phyloP scores from a whole-genome alignment of 2,888 invertebrate genomes.

The Campaea margaritaria region DNA sequence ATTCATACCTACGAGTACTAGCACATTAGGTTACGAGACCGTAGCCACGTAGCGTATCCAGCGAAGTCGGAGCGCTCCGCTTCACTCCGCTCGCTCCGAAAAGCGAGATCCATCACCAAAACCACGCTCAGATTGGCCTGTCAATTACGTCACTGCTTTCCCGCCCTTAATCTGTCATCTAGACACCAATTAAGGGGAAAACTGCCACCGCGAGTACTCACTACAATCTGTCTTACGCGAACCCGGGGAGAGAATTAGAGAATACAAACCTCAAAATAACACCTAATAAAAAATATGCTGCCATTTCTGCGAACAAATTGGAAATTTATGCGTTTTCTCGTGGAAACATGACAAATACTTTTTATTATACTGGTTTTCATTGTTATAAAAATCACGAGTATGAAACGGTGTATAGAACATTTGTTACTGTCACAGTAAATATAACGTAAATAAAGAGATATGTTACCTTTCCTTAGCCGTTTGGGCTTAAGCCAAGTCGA shows the following conservation, averaged over 20 bases:
- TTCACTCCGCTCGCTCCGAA: constrained; percentile 21
- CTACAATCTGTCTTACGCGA: constrained; percentile 72
- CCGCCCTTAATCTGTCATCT: constrained; percentile 81
- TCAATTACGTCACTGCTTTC: constrained; percentile 80
- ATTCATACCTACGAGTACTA: not conserved
- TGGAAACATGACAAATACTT: constrained; percentile 40
- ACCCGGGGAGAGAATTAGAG: constrained; percentile 43
- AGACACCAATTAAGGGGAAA: constrained; percentile 80
- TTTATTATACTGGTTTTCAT: constrained; percentile 45
- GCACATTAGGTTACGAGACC: not conserved
- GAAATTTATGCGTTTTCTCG: constrained; percentile 27
- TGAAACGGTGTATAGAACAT: constrained; percentile 49
- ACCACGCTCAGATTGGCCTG: constrained; percentile 76
- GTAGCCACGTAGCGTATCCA: constrained; percentile 3
- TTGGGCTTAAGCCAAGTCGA: constrained; percentile 76
- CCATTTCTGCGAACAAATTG: constrained; percentile 23
- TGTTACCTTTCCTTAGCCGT: constrained; percentile 70
- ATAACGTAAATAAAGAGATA: constrained; percentile 73
- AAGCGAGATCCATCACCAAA: constrained; percentile 66
- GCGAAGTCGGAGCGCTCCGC: constrained; percentile 15
- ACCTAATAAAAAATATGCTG: constrained; percentile 30
- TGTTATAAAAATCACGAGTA: constrained; percentile 47
- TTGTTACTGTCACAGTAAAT: constrained; percentile 69
- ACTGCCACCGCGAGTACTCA: constrained; percentile 66
- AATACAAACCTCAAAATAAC: constrained; percentile 33